These are phyloP conservation scores for Drosophila mimica DNA, from an alignment of 2,888 invertebrate genomes.

Conservation along the genomic window DNA sequence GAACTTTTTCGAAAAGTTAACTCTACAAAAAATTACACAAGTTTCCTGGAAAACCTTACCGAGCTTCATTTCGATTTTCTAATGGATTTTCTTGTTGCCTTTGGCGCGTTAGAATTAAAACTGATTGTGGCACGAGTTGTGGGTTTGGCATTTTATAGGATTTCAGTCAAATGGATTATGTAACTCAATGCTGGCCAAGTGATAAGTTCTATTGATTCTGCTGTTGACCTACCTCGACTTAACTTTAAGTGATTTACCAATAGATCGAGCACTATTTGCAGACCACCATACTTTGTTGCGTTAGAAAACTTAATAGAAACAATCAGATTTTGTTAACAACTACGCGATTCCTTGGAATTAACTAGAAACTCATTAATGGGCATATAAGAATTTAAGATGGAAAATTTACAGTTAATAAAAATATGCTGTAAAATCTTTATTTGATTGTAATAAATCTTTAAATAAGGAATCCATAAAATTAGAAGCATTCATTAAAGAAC, in stretches of 20 bases:
- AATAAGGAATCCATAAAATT: not conserved
- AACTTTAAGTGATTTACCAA: slow-evolving; percentile 7
- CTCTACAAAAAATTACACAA: not conserved
- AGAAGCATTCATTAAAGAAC: not conserved
- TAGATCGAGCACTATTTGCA: slow-evolving; percentile 1
- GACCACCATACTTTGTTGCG: not conserved
- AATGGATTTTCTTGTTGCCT: not conserved
- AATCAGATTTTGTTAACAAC: not conserved
- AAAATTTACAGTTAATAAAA: not conserved
- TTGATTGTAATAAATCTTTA: not conserved
- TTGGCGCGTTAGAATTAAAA: slow-evolving; percentile 19
- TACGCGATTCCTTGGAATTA: not conserved
- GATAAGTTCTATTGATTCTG: slow-evolving; percentile 45
- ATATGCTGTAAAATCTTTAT: not conserved
- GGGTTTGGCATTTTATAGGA: slow-evolving; percentile 40
- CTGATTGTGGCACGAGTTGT: slow-evolving; percentile 13
- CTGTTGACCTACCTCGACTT: slow-evolving; percentile 51
- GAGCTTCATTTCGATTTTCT: slow-evolving; percentile 45
- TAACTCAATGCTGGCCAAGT: slow-evolving; percentile 3
- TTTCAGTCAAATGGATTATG: slow-evolving; percentile 14
- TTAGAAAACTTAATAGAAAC: not conserved
- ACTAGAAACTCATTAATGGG: not conserved
- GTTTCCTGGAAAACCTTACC: slow-evolving; percentile 45
- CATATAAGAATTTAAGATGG: not conserved
- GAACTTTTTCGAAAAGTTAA: slow-evolving; percentile 21